phyloP scores from a whole-genome alignment of 35 echinoderm and acorn worm genomes.

The Stichopus chloronotus region DNA sequence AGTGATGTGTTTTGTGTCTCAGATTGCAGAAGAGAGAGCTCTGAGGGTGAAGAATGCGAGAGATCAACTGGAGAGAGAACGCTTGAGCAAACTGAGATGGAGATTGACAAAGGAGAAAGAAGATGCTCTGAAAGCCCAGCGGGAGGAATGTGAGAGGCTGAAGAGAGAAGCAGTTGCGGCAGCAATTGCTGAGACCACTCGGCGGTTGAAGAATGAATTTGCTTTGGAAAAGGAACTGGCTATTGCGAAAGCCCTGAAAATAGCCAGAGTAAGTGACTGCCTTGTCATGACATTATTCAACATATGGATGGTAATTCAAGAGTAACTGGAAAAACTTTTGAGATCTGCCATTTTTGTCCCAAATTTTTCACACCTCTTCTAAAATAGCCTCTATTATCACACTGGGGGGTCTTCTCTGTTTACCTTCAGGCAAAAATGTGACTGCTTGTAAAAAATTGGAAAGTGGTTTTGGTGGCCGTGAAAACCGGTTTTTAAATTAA shows the following conservation, averaged over 20 bases:
- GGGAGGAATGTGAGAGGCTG: conserved; percentile 92
- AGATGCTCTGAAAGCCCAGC: conserved; percentile 82
- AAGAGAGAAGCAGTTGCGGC: conserved; percentile 83
- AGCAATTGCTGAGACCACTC: conserved; percentile 79
- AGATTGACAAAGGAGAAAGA: conserved; percentile 80
- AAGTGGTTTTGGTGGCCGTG: no score
- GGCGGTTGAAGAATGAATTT: conserved; percentile 81
- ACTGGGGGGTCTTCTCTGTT: no score
- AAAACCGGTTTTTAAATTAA: no score
- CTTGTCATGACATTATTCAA: no score
- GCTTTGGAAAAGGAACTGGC: conserved; percentile 83
- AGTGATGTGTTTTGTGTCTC: background rate
- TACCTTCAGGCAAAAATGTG: no score
- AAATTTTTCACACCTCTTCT: no score
- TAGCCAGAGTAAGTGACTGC: conserved; percentile 77
- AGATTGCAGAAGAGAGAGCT: conserved; percentile 78
- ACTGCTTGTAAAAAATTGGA: no score
- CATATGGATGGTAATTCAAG: no score
- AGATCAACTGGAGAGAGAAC: conserved; percentile 77
- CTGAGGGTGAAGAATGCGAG: conserved; percentile 60
- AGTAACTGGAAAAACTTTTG: no score
- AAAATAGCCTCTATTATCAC: no score
- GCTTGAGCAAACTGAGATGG: conserved; percentile 76
- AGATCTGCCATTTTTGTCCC: no score
- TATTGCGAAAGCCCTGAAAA: conserved; percentile 76